Base-by-base conservation (phyloP, 1,140 invertebrate genomes). In the Zaprionus kolodkinae region DNA sequence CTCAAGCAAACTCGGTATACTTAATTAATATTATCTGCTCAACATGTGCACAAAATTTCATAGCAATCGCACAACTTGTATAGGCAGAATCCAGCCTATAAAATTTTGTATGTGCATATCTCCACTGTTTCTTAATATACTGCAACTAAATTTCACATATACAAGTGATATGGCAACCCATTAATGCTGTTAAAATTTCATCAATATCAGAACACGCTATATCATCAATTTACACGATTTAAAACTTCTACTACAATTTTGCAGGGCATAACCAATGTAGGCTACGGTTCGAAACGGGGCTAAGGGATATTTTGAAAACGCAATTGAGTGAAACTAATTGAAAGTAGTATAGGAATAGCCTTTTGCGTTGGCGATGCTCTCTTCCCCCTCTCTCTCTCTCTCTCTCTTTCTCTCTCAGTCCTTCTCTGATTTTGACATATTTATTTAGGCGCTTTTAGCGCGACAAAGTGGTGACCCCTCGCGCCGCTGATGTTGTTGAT, bases 241-340 rank as follows among this genome's bases (percentile, higher is more conserved):
- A 1, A 21, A 21, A 21, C 21, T 21, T 21, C 21, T 21, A 21
- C 21, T 21, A 21, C 21, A 21, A 21, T 21, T 21, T 21, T 21
- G 21, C 2, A 11, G 36, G 55, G 70, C 70, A 64, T 45, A 63
- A 45, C 70, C 25, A 59, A 63, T 43, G 13, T 15, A 33, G 12
- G 52, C 62, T 40, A 43, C 17, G 54, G n/a, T 36, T 64, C 68
- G 2, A 36, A 54, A 25, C 11, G 17, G 9, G 9, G 10, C 21
- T 40, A 70, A 77, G 67, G 68, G 57, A 52, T 62, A 69, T 80
- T 83, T 72, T 65, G 25, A 56, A 57, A 78, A 88, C 50, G 72
- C 81, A 88, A 88, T 88, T 85, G 85, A 72, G 69, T 72, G 81
- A 60, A 65, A 89, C 81, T 89, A 88, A 88, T 89, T 71, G 63